Evolutionary conservation across 2,888 invertebrate species (phyloP), one percentile per base, ranked within the genome.

Genomic region (Bursaphelenchus okinawaensis): DNA sequence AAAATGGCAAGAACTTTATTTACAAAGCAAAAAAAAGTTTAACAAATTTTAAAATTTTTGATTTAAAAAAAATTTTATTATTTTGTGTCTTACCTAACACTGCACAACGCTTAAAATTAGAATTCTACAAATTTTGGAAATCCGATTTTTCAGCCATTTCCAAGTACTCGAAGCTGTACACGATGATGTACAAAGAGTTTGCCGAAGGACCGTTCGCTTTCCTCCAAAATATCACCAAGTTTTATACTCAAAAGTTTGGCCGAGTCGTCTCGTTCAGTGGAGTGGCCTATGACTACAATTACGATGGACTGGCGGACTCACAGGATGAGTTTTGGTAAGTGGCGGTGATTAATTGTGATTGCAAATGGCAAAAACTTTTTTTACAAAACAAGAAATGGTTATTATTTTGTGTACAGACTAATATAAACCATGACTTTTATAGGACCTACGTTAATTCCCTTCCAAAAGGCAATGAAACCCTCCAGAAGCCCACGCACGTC

Each of bases 171-270:
- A 57, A 51, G 3, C 55, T 69, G 7, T 58, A 66, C 26, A 69
- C 69, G 26, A 31, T 66, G 52, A 22, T 56, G 31, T 58, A 70
- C 55, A 50, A 65, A 12, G 22, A 57, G 16, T 68, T 68, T 57
- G 51, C 52, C 56, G 7, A 29, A 56, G 72, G 72, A 7, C 70
- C 67, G n/a, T 71, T 72, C 27, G 40, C 62, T 31, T 63, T 55
- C 23, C 59, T 72, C 9, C 72, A 74, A 52, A 74, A 72, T 40
- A 27, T 64, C 22, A 72, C 72, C 6, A 22, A 26, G 23, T n/a
- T 24, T 26, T 72, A 72, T 51, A 60, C 63, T 16, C 56, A 58
- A 19, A 52, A 29, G n/a, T 72, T 70, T 54, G 31, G 24, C 0
- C 59, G 57, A 4, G 7, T 69, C 8, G 52, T 66, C 9, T 62